A percentile compares a stretch with the other conserved stretches of the same genome.
phyloP scores from a whole-genome alignment of 2,888 invertebrate species.

The Amitus sp. region DNA sequence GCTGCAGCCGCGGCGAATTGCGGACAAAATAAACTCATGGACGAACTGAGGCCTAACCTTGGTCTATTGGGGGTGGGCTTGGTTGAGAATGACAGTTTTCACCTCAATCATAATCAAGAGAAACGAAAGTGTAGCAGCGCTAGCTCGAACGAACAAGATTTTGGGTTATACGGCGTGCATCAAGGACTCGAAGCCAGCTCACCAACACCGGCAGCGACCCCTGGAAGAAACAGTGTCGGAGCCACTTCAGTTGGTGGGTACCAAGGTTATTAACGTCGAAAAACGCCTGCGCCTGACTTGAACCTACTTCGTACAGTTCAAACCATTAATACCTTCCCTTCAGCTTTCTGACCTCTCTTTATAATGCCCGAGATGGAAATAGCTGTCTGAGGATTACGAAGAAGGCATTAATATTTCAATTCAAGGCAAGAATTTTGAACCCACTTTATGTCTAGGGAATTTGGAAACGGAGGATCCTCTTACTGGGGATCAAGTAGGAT shows the following conservation, averaged over 20 bases:
- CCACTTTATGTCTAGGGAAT: too few relatives aligned
- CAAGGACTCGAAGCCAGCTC: slow-evolving; percentile 65
- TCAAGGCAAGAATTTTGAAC: too few relatives aligned
- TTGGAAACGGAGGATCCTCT: too few relatives aligned
- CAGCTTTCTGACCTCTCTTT: too few relatives aligned
- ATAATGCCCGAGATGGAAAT: too few relatives aligned
- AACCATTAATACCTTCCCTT: too few relatives aligned
- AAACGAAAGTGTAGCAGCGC: slow-evolving; percentile 82
- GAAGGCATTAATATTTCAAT: too few relatives aligned
- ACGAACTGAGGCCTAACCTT: slow-evolving; percentile 85
- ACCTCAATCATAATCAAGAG: slow-evolving; percentile 68
- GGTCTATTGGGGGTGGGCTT: slow-evolving; percentile 83
- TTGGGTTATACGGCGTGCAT: slow-evolving; percentile 81
- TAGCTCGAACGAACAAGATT: slow-evolving; percentile 88
- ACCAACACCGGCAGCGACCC: slow-evolving; percentile 60
- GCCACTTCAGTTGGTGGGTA: slow-evolving; percentile 59
- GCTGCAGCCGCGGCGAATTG: slow-evolving; percentile 68
- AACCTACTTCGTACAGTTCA: too few relatives aligned
- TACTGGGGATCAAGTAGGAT: too few relatives aligned
- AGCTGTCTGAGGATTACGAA: too few relatives aligned
- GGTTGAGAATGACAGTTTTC: slow-evolving; percentile 80
- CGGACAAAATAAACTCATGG: slow-evolving; percentile 86
- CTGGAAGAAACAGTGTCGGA: slow-evolving; percentile 61
- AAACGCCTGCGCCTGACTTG: too few relatives aligned
- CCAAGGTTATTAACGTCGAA: too few relatives aligned